Conservation (phyloP, 2,888 invertebrate species). For the Chymomyza caudatula region DNA sequence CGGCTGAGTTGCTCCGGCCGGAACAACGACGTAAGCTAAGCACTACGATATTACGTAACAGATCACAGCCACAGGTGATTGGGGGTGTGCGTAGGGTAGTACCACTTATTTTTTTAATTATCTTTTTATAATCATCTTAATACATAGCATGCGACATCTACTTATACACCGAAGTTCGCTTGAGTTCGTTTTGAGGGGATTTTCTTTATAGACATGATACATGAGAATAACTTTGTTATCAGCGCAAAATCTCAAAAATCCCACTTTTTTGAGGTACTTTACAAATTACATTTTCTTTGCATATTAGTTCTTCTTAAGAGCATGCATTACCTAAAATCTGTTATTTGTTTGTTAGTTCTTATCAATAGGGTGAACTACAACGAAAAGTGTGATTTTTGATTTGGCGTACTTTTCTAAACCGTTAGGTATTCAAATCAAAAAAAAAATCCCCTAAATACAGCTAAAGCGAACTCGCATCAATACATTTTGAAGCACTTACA, state of each 20-base stretch:
- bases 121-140: slow-evolving; percentile 39
- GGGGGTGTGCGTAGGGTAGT: slow-evolving; percentile 79
- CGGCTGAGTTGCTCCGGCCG: slow-evolving; percentile 80
- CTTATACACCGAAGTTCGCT: neutral
- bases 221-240: neutral
- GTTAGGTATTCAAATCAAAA: no score
- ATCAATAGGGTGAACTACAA: no score
- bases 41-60: slow-evolving; percentile 83
- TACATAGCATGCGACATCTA: neutral
- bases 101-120: slow-evolving; percentile 68
- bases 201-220: no score
- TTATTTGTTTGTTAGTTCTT: no score
- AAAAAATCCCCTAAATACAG: no score
- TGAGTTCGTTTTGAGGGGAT: neutral
- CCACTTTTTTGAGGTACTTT: neutral
- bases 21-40: slow-evolving; percentile 86
- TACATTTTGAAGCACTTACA: no score
- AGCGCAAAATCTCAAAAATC: neutral
- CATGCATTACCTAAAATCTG: no score
- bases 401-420: no score
- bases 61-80: slow-evolving; percentile 84
- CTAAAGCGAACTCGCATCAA: no score
- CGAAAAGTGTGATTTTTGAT: no score
- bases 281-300: no score
- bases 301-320: no score